Conservation (phyloP, 2,888 invertebrate genomes). For the Andrena praecox region DNA sequence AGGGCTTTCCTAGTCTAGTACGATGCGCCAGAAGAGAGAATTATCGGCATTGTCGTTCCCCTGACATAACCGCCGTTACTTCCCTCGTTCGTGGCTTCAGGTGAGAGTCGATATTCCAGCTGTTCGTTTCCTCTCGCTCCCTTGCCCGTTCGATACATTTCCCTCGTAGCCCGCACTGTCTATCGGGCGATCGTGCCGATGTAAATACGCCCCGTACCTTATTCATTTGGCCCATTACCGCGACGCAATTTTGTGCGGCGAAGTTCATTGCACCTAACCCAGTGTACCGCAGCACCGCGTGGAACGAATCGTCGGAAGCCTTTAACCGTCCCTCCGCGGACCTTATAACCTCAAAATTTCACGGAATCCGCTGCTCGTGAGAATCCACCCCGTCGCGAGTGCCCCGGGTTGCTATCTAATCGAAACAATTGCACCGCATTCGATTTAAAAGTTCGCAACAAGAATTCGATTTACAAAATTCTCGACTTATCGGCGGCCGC, state of each 20-base stretch:
- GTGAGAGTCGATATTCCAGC: slow-evolving; percentile 60
- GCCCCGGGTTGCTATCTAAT: neutral
- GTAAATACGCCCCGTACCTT: slow-evolving; percentile 41
- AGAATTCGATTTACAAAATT: neutral
- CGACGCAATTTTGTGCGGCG: slow-evolving; percentile 44
- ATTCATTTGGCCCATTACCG: slow-evolving; percentile 42
- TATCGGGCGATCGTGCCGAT: slow-evolving; percentile 3
- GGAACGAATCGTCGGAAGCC: slow-evolving; percentile 9
- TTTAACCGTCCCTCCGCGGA: neutral
- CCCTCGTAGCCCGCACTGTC: slow-evolving; percentile 3
- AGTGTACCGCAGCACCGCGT: slow-evolving; percentile 22
- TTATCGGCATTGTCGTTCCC: slow-evolving; percentile 61
- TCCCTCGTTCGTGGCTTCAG: slow-evolving; percentile 59
- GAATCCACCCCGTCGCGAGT: too few relatives aligned
- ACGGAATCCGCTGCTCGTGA: neutral
- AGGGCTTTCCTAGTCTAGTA: slow-evolving; percentile 54
- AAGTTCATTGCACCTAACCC: slow-evolving; percentile 64
- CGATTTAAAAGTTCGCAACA: too few relatives aligned
- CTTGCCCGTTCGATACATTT: slow-evolving; percentile 36
- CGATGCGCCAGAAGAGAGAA: slow-evolving; percentile 45
- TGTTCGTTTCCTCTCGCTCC: slow-evolving; percentile 36
- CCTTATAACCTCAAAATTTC: slow-evolving; percentile 54
- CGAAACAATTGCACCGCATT: neutral
- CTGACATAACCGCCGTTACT: slow-evolving; percentile 72
- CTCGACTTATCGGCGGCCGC: too few relatives aligned